Percentiles rank a stretch among this genome's conserved stretches.
Conservation (phyloP, 2,797 vertebrate species). For the Oreochromis mossambicus region DNA sequence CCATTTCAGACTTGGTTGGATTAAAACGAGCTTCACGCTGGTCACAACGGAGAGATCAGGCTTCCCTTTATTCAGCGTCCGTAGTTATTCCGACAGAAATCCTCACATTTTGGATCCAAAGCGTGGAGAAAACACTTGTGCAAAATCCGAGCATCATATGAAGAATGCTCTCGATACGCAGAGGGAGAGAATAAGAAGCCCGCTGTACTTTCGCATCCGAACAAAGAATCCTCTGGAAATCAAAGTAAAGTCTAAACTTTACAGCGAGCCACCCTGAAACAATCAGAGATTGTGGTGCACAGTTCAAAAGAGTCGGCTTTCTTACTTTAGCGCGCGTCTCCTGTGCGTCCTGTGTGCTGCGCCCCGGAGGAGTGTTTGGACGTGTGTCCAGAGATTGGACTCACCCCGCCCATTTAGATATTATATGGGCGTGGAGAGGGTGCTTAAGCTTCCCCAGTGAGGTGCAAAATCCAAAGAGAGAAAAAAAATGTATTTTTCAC, state of each 20-base stretch:
- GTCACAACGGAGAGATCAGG: not conserved
- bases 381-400: not conserved
- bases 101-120: conserved; percentile 36
- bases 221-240: not conserved
- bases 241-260: not conserved
- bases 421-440: conserved; percentile 50
- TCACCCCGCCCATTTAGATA: conserved; percentile 3
- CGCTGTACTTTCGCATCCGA: not conserved
- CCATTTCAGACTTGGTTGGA: conserved; percentile 32
- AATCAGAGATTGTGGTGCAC: not conserved
- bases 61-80: conserved; percentile 27
- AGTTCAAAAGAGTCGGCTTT: not conserved
- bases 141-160: conserved; percentile 25
- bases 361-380: conserved; percentile 30
- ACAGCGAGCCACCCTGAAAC: not conserved
- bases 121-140: conserved; percentile 5
- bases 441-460: not conserved
- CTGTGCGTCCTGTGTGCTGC: conserved; percentile 2
- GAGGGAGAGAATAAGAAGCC: not conserved
- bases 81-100: conserved; percentile 24
- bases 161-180: not conserved
- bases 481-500: accelerated
- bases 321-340: conserved; percentile 20
- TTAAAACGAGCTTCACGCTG: not conserved
- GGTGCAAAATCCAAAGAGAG: not conserved